A percentile compares a stretch with the other conserved stretches of the same genome.
Conservation (phyloP, 2,888 invertebrate species). For the Actias luna region DNA sequence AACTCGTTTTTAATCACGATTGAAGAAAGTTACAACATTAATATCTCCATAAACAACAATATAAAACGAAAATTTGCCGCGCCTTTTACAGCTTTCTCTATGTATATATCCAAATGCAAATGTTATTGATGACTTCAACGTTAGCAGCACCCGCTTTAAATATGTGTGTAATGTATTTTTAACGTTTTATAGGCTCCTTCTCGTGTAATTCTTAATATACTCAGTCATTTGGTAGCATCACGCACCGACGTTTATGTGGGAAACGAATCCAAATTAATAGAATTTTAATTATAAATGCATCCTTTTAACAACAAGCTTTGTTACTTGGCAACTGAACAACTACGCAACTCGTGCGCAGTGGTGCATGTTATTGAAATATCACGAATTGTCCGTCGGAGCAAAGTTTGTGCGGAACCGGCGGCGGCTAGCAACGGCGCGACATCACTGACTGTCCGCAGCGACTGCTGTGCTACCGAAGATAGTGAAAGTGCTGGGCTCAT, state of each 20-base stretch:
- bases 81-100: constrained; percentile 63
- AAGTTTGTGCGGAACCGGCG: constrained; percentile 49
- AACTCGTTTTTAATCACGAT: constrained; percentile 31
- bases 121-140: constrained; percentile 30
- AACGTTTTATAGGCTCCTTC: background rate
- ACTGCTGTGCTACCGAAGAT: constrained; percentile 57
- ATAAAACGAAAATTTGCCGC: constrained; percentile 46
- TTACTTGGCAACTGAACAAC: constrained; percentile 60
- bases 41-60: constrained; percentile 51
- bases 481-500: constrained; percentile 77
- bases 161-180: constrained; percentile 12
- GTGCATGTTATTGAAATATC: constrained; percentile 60
- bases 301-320: constrained; percentile 60
- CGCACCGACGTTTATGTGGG: constrained; percentile 30
- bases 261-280: constrained; percentile 42
- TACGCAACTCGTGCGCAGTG: constrained; percentile 54
- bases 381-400: constrained; percentile 49
- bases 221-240: constrained; percentile 9
- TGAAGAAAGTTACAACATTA: constrained; percentile 50
- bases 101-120: constrained; percentile 41
- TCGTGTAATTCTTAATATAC: background rate
- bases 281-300: constrained; percentile 51
- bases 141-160: constrained; percentile 25
- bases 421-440: constrained; percentile 66
- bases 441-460: constrained; percentile 59